phyloP scores from a whole-genome alignment of 53 echinoderm and acorn worm genomes.

The Actinopyga echinites region DNA sequence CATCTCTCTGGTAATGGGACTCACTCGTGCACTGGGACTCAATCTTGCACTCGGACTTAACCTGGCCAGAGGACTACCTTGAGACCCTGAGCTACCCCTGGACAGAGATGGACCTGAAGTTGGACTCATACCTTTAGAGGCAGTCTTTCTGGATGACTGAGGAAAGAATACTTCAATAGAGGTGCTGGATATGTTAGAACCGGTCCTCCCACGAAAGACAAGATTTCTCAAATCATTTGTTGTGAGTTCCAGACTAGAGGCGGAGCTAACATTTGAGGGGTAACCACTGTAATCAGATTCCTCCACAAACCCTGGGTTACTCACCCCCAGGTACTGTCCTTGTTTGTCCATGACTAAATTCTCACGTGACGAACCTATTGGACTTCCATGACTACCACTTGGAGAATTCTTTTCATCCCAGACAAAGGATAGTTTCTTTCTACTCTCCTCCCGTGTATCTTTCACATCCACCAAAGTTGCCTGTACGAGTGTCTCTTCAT shows the following conservation, averaged over 20 bases:
- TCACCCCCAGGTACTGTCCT: conserved; percentile 62
- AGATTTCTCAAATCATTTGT: conserved; percentile 37
- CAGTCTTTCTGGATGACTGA: neutral
- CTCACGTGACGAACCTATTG: conserved; percentile 65
- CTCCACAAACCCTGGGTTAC: conserved; percentile 85
- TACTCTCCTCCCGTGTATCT: neutral
- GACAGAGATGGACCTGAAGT: conserved; percentile 11
- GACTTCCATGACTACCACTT: conserved; percentile 17
- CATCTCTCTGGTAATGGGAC: conserved; percentile 55
- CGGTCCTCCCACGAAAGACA: conserved; percentile 35
- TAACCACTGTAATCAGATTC: conserved; percentile 69
- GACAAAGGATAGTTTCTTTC: neutral
- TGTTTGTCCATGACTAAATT: conserved; percentile 55
- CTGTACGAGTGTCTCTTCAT: neutral
- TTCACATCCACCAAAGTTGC: neutral
- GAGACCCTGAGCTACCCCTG: conserved; percentile 14
- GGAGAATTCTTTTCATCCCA: conserved; percentile 25
- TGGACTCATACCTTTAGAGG: neutral
- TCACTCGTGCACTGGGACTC: conserved; percentile 56
- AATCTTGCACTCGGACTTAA: conserved; percentile 58
- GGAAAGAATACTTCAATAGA: conserved; percentile 43
- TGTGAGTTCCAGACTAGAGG: conserved; percentile 39
- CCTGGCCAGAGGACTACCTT: conserved; percentile 25
- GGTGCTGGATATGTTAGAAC: conserved; percentile 35
- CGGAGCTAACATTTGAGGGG: conserved; percentile 46